These are phyloP conservation scores for Candoia aspera DNA, from an alignment of 2,113 vertebrate species.

Conservation along the genomic window DNA sequence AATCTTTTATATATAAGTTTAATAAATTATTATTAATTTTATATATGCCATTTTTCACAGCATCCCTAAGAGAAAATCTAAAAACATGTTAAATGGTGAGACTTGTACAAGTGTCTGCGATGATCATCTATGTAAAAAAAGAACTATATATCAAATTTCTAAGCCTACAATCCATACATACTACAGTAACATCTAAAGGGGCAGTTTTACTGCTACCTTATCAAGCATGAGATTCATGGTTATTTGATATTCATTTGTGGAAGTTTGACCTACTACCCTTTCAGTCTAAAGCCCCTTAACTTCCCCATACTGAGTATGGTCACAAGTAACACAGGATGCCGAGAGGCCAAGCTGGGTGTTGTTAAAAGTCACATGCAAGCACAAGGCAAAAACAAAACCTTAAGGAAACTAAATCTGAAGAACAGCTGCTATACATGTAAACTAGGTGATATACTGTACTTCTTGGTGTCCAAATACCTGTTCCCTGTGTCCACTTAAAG, in stretches of 20 bases:
- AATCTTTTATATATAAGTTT: too few species aligned
- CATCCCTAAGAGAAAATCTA: background rate
- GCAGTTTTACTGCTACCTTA: constrained; percentile 38
- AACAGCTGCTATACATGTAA: background rate
- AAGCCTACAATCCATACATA: background rate
- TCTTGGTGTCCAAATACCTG: background rate
- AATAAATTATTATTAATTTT: background rate
- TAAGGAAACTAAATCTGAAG: background rate
- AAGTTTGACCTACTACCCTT: constrained; percentile 23
- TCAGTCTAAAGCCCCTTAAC: rapidly evolving
- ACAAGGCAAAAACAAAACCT: background rate
- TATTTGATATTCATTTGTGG: background rate
- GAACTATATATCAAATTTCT: constrained; percentile 5
- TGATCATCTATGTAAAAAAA: background rate
- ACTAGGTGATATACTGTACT: background rate
- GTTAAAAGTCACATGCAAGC: constrained; percentile 30
- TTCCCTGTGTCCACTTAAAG: background rate
- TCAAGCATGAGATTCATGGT: background rate
- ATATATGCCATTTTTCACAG: constrained; percentile 3
- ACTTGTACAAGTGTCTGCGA: constrained; percentile 25
- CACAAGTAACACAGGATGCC: constrained; percentile 33
- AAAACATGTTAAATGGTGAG: background rate
- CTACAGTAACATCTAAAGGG: constrained; percentile 1
- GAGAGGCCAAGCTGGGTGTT: background rate
- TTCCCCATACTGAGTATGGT: background rate